These are phyloP conservation scores for Daphoenositta chrysoptera DNA, from an alignment of 2,113 vertebrate species.

Conservation along the genomic window DNA sequence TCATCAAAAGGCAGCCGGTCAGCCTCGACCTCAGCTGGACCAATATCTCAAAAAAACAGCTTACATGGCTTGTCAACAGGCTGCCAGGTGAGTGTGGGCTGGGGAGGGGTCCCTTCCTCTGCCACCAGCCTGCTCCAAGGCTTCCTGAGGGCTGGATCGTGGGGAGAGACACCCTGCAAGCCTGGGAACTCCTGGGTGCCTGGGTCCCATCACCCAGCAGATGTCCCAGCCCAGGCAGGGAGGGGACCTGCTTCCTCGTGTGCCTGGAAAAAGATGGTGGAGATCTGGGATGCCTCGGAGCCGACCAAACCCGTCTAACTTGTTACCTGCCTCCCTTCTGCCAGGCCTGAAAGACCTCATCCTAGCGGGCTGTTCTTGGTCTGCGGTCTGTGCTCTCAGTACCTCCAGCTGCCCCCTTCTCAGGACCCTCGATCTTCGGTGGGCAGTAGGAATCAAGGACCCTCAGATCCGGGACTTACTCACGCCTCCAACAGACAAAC, in stretches of 20 bases:
- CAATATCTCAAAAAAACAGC: conserved; percentile 96
- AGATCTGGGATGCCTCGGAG: background rate
- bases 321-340: background rate
- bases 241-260: background rate
- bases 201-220: background rate
- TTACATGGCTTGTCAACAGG: conserved; percentile 93
- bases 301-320: background rate
- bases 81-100: conserved; percentile 80
- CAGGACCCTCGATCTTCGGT: conserved; percentile 94
- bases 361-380: conserved; percentile 92
- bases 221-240: background rate
- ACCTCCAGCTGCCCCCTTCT: conserved; percentile 94
- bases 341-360: conserved; percentile 93
- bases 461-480: conserved; percentile 93
- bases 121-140: accelerated
- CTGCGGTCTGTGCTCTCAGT: conserved; percentile 92
- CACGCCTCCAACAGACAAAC: conserved; percentile 84
- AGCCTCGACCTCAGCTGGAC: conserved; percentile 97
- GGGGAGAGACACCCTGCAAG: accelerated
- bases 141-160: background rate
- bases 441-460: conserved; percentile 94
- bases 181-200: background rate
- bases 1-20: conserved; percentile 94
- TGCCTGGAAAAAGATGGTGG: background rate
- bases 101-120: background rate